Conservation (phyloP, 2,797 vertebrate genomes). For the Ctenopoma multispine region DNA sequence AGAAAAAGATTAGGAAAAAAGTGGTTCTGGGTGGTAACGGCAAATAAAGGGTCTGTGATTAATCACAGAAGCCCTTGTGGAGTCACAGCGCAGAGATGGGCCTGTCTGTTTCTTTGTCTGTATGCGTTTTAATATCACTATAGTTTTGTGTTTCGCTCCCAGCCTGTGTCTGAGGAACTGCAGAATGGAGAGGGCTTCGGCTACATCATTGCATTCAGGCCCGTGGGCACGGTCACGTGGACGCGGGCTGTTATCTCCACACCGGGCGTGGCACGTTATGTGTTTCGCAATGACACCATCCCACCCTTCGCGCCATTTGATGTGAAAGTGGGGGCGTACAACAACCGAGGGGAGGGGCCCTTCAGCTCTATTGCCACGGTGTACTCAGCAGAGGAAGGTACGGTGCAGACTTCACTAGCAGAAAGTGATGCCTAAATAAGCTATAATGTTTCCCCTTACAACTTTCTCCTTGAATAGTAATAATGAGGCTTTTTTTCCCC, state of each 20-base stretch:
- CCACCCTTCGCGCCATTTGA: conserved; percentile 91
- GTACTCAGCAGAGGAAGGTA: conserved; percentile 96
- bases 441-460: conserved; percentile 55
- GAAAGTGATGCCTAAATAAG: conserved; percentile 49
- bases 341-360: conserved; percentile 95
- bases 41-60: conserved; percentile 21
- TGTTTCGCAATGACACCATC: conserved; percentile 94
- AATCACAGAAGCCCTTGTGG: conserved; percentile 29
- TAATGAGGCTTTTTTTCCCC: conserved; percentile 63
- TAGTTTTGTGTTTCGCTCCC: conserved; percentile 87
- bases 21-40: conserved; percentile 18
- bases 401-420: not conserved
- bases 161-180: conserved; percentile 95
- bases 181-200: conserved; percentile 96
- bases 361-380: conserved; percentile 91
- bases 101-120: conserved; percentile 79
- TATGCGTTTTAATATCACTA: conserved; percentile 91
- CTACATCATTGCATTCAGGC: conserved; percentile 94
- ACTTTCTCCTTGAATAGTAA: conserved; percentile 77
- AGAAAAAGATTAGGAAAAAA: conserved; percentile 44
- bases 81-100: conserved; percentile 61
- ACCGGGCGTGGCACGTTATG: conserved; percentile 85
- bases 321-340: conserved; percentile 94
- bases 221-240: conserved; percentile 88
- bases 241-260: conserved; percentile 91